Conservation (phyloP, 92 coral and sea anemone genomes). For the Phenganax marumi region DNA sequence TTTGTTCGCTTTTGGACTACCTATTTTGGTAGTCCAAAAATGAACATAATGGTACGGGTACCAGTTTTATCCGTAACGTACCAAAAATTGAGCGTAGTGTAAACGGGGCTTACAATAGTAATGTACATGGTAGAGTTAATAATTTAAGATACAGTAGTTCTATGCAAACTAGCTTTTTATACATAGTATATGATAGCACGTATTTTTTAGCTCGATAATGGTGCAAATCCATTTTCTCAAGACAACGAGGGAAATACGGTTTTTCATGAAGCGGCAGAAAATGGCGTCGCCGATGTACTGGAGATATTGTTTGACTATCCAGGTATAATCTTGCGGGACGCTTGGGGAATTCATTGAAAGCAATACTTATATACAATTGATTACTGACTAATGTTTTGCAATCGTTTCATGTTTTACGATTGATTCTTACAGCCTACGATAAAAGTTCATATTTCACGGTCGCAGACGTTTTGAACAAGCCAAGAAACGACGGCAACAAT, state of each 20-base stretch:
- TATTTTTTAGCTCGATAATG: constrained; percentile 15
- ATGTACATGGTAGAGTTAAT: no score
- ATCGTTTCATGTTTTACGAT: no score
- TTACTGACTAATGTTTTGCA: not conserved
- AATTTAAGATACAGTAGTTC: no score
- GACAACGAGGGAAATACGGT: constrained; percentile 39
- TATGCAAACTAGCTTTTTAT: not conserved
- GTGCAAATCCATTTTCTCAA: constrained; percentile 29
- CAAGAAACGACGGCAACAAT: constrained; percentile 28
- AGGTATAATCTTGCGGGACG: not conserved
- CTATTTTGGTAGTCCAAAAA: no score
- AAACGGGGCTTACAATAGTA: no score
- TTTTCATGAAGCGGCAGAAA: constrained; percentile 30
- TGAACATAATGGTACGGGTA: no score
- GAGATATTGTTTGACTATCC: constrained; percentile 13
- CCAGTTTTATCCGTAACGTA: no score
- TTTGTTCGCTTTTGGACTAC: no score
- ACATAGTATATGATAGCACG: not conserved
- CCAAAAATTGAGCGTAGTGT: no score
- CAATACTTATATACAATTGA: not conserved
- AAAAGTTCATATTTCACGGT: not conserved
- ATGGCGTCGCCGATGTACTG: constrained; percentile 31
- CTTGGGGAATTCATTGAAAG: no score
- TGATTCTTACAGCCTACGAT: not conserved
- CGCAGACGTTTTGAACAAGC: constrained; percentile 36